Percentiles rank a stretch among this genome's conserved stretches.
Conservation (phyloP, 2,888 invertebrate species). For the Tiliacea citrago region DNA sequence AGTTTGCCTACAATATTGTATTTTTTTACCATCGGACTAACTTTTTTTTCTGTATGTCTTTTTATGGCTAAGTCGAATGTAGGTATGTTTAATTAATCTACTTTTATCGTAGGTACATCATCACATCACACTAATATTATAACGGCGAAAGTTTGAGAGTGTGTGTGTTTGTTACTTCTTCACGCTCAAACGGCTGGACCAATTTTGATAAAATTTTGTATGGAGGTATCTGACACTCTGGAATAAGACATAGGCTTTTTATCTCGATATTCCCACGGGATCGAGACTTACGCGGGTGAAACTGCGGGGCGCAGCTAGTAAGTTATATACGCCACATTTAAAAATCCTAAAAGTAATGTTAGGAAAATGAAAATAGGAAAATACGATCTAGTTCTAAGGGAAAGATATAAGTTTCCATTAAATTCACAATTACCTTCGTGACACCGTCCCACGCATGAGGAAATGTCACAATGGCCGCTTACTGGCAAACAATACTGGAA, state of each 20-base stretch:
- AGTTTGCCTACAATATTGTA: neutral
- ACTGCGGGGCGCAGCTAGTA: no score
- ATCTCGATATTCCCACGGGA: no score
- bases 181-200: no score
- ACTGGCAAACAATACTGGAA: conserved; percentile 15
- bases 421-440: neutral
- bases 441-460: neutral
- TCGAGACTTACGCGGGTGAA: no score
- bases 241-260: no score
- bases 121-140: no score
- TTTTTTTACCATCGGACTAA: neutral
- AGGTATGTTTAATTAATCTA: neutral
- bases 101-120: neutral
- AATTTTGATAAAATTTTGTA: no score
- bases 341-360: no score
- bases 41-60: neutral
- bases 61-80: neutral
- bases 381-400: neutral
- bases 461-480: conserved; percentile 22
- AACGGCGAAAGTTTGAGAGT: no score
- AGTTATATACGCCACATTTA: no score
- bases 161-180: no score
- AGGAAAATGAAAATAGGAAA: neutral
- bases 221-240: no score
- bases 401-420: neutral